Evolutionary conservation across 2,888 invertebrate species (phyloP), one percentile per base, ranked within the genome.

Genomic region (Dryomyza anilis): DNA sequence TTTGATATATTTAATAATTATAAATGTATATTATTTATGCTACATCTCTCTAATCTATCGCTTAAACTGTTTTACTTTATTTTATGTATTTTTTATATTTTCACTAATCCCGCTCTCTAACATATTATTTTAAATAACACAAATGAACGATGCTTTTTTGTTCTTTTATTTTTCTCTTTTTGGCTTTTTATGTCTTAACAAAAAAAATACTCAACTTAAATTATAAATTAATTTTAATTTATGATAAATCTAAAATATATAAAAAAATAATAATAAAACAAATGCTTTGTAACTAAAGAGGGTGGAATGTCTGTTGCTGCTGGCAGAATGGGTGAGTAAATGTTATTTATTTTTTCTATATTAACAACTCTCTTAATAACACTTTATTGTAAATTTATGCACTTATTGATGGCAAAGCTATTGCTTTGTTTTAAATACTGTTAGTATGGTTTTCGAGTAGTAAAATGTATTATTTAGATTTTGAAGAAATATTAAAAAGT

Each of bases 291-390:
- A 69, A 63, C 67, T 68, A 75, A 61, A 80, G 78, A 79, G 76
- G 80, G 80, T 80, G 79, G 79, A 76, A 80, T 79, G 79, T 76
- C 79, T 67, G 78, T 76, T 74, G 74, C 79, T 70, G 80, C 79
- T 79, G 79, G 80, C 75, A 80, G 81, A 81, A 80, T 81, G 80
- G 81, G 81, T 81, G 80, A 81, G 81, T 81, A 81, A 16, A 25
- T 48, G 16, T 43, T 43, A n/a, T n/a, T n/a, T n/a, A n/a, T n/a
- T n/a, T n/a, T n/a, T n/a, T n/a, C n/a, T n/a, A n/a, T n/a, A n/a
- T n/a, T n/a, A n/a, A n/a, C n/a, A n/a, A n/a, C n/a, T n/a, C n/a
- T n/a, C n/a, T n/a, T n/a, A n/a, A n/a, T n/a, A n/a, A n/a, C n/a
- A n/a, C n/a, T n/a, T n/a, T n/a, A n/a, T n/a, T n/a, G n/a, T n/a